Percentiles rank a stretch among this genome's conserved stretches.
These are phyloP conservation scores for Leuciscus waleckii DNA, from an alignment of 2,797 vertebrate species.

Conservation along the genomic window DNA sequence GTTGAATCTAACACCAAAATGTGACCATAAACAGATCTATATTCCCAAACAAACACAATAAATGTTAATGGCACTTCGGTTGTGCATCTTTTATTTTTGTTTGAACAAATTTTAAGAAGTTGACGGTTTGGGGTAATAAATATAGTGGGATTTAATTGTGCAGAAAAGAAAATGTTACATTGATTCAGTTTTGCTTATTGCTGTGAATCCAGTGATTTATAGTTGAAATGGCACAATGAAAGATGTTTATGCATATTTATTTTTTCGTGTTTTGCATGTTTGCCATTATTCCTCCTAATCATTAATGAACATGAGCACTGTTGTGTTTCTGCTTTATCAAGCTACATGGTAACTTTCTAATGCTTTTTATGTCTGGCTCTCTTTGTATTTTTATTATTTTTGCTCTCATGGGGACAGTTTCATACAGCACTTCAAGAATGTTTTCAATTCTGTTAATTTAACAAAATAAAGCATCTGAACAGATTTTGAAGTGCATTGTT, in stretches of 20 bases:
- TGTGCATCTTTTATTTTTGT: not conserved
- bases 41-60: constrained; percentile 1
- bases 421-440: not conserved
- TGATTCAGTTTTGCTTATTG: too few species aligned
- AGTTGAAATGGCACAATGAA: not conserved
- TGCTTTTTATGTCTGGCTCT: not conserved
- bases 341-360: not conserved
- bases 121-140: not conserved
- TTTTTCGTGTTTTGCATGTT: not conserved
- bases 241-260: constrained; percentile 3
- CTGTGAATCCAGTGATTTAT: not conserved
- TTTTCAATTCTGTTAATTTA: not conserved
- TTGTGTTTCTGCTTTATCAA: not conserved
- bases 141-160: not conserved
- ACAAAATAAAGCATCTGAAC: constrained; percentile 7
- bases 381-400: constrained; percentile 14
- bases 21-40: constrained; percentile 8
- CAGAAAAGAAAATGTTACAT: not conserved
- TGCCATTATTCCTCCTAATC: constrained; percentile 5
- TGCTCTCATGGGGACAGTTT: not conserved
- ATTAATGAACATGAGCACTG: not conserved
- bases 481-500: not conserved
- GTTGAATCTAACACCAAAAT: not conserved
- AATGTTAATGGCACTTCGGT: not conserved
- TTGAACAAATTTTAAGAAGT: not conserved